These are phyloP conservation scores for Didymodactylos carnosus DNA, from an alignment of 2,888 invertebrate genomes.

Conservation along the genomic window DNA sequence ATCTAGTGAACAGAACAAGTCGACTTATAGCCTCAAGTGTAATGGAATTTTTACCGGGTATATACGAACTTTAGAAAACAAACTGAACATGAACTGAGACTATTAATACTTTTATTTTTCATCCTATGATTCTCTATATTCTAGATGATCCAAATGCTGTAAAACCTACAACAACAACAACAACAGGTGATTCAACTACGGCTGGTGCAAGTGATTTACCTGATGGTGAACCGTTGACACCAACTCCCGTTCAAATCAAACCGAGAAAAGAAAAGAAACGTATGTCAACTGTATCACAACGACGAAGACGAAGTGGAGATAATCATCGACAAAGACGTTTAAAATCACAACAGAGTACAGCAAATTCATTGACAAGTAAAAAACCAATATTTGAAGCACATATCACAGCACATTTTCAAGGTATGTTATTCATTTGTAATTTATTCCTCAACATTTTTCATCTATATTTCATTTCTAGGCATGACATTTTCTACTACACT, in stretches of 20 bases:
- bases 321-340: not conserved
- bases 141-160: no score
- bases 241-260: no score
- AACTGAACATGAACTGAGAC: no score
- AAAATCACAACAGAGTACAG: not conserved
- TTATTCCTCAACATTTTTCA: slow-evolving; percentile 62
- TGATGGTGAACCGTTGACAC: no score
- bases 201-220: not conserved
- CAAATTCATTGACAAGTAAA: not conserved
- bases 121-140: no score
- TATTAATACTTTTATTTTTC: no score
- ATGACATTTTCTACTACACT: slow-evolving; percentile 78
- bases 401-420: slow-evolving; percentile 26
- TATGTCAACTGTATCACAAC: not conserved
- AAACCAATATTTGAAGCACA: slow-evolving; percentile 1
- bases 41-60: slow-evolving; percentile 42
- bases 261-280: no score
- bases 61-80: no score
- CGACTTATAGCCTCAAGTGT: slow-evolving; percentile 74
- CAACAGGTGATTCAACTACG: not conserved
- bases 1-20: slow-evolving; percentile 76
- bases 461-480: no score
- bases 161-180: not conserved
- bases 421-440: slow-evolving; percentile 54
- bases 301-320: not conserved